A percentile compares a stretch with the other conserved stretches of the same genome.
These are phyloP conservation scores for Epinephelus moara DNA, from an alignment of 2,113 vertebrate species.

Conservation along the genomic window DNA sequence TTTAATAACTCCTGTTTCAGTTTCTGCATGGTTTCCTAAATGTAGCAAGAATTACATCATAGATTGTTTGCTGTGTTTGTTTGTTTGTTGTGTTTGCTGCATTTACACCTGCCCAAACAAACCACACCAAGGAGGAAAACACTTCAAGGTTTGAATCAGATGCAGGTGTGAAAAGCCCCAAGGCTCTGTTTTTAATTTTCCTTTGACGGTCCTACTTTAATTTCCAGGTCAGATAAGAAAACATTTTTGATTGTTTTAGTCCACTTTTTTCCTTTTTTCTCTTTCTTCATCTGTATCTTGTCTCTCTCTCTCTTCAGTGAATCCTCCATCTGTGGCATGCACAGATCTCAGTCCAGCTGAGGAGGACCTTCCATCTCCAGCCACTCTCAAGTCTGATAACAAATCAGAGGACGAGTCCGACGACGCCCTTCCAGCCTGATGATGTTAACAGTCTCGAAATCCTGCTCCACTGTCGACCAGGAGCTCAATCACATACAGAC, in stretches of 20 bases:
- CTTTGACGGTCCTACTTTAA: background rate
- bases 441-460: background rate
- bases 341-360: constrained; percentile 29
- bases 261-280: background rate
- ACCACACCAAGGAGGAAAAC: too few relatives aligned
- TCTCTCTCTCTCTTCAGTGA: constrained; percentile 35
- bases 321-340: constrained; percentile 31
- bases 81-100: too few relatives aligned
- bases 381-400: background rate
- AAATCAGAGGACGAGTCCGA: constrained; percentile 55
- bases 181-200: too few relatives aligned
- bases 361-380: background rate
- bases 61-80: background rate
- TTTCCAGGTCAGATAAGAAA: background rate
- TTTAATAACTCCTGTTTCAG: background rate
- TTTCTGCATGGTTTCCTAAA: background rate
- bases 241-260: background rate
- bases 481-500: background rate
- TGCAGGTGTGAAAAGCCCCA: too few relatives aligned
- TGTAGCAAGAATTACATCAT: background rate
- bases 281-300: background rate
- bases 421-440: constrained; percentile 29
- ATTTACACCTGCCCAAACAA: too few relatives aligned
- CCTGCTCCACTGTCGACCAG: background rate
- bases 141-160: too few relatives aligned